phyloP scores from a whole-genome alignment of 1,140 invertebrate species.

The Zaprionus ghesquierei region DNA sequence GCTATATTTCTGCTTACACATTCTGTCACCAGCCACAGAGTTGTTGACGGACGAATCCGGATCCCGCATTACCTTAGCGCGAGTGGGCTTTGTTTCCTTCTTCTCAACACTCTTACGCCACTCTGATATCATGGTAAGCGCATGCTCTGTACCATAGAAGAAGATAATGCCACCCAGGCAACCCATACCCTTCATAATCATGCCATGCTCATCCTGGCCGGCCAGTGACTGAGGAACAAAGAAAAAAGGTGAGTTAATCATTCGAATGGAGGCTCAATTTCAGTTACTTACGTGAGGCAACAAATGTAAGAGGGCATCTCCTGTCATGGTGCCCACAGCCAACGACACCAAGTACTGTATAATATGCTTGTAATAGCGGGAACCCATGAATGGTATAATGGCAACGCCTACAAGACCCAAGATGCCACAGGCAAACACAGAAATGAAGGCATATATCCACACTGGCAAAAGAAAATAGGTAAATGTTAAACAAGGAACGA shows the following conservation, averaged over 20 bases:
- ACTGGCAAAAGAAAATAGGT: slow-evolving; percentile 84
- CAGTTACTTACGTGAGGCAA: slow-evolving; percentile 91
- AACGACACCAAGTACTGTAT: slow-evolving; percentile 95
- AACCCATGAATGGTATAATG: slow-evolving; percentile 95
- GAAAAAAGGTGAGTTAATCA: not conserved
- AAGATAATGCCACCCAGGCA: slow-evolving; percentile 92
- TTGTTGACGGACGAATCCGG: slow-evolving; percentile 83
- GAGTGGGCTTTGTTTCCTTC: slow-evolving; percentile 85
- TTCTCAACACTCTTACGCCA: slow-evolving; percentile 88
- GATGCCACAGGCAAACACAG: slow-evolving; percentile 92
- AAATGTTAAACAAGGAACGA: not conserved
- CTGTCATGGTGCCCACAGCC: slow-evolving; percentile 94
- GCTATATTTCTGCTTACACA: slow-evolving; percentile 92
- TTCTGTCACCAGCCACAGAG: slow-evolving; percentile 86
- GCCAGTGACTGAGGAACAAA: slow-evolving; percentile 57
- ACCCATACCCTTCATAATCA: slow-evolving; percentile 92
- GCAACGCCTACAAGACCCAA: slow-evolving; percentile 92
- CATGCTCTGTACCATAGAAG: slow-evolving; percentile 94
- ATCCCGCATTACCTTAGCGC: slow-evolving; percentile 86
- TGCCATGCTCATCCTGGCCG: slow-evolving; percentile 82
- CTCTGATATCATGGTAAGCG: slow-evolving; percentile 90
- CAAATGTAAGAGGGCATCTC: slow-evolving; percentile 96
- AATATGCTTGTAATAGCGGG: slow-evolving; percentile 93
- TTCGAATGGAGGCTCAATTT: not conserved
- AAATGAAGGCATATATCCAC: slow-evolving; percentile 91